phyloP scores from a whole-genome alignment of 2,797 vertebrate species.

The Peromyscus aztecus region DNA sequence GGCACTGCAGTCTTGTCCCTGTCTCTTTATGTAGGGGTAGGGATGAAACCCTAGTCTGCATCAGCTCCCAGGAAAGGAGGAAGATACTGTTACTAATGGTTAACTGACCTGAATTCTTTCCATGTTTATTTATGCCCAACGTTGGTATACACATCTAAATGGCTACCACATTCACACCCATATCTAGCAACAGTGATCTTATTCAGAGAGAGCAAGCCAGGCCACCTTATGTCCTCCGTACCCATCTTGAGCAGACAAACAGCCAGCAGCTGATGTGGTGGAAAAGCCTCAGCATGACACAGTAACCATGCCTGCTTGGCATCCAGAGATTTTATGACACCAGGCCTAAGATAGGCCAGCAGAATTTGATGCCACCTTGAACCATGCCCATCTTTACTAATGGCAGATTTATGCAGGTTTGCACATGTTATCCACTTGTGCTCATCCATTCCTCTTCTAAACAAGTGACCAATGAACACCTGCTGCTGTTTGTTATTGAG shows the following conservation, averaged over 20 bases:
- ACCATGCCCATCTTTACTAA: neutral
- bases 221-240: accelerated
- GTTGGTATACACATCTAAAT: neutral
- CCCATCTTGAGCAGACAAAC: neutral
- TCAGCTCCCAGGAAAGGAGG: conserved; percentile 50
- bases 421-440: neutral
- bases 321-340: conserved; percentile 1
- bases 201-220: neutral
- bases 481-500: neutral
- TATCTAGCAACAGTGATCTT: neutral
- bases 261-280: neutral
- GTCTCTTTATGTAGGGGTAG: conserved; percentile 30
- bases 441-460: conserved; percentile 25
- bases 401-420: conserved; percentile 18
- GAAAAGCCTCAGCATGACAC: neutral
- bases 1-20: conserved; percentile 21
- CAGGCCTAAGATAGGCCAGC: neutral
- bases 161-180: neutral
- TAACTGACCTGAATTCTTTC: conserved; percentile 65
- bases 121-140: neutral
- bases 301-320: neutral
- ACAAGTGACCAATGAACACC: neutral
- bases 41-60: conserved; percentile 60
- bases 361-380: conserved; percentile 52
- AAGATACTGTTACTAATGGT: conserved; percentile 66